Base-by-base conservation (phyloP, 2,888 invertebrate genomes). In the Eutolmus rufibarbis region DNA sequence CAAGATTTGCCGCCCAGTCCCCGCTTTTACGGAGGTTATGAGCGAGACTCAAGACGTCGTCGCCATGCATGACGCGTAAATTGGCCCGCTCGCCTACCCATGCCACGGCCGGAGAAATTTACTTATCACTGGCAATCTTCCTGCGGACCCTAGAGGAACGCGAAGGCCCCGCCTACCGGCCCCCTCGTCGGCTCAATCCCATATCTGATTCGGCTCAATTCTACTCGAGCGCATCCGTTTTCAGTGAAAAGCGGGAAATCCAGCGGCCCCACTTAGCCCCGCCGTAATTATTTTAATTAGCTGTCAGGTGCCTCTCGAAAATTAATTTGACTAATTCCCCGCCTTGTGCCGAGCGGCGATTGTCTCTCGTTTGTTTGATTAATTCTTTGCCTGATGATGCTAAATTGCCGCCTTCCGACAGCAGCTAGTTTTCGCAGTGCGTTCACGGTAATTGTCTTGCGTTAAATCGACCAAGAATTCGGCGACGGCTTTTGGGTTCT, bases 201-300 rank as follows among this genome's bases (percentile, higher is more conserved):
- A n/a, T 56, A 16, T 81, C 56, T 31, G 16, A 46, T 81, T 51
- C 14, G 14, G 31, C 81, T 46, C 51, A 43, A 46, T 81, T 46
- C 31, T 31, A 34, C 31, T 56, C 31, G 81, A 81, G 14, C 31
- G 34, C 56, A 19, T 51, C 81, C 81, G 56, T 34, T 51, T 51
- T 81, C 51, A 51, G 51, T 81, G 43, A 56, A 81, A 78, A 37
- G 40, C 40, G 43, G 78, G 23, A 78, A 78, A 78, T 78, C 78
- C 78, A 19, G 12, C 19, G 23, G 37, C 1, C 78, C 51, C 23
- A 40, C 40, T 43, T 37, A 43, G 43, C 12, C 78, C 40, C 43
- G 31, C 28, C 81, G 81, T 81, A 81, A 81, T 81, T 81, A 51
- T 46, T 81, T 81, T 81, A 81, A 81, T 81, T 81, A 81, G 56